Evolutionary conservation across 2,797 vertebrate genomes (phyloP).

Genomic region (Hoplostethus mediterraneus): DNA sequence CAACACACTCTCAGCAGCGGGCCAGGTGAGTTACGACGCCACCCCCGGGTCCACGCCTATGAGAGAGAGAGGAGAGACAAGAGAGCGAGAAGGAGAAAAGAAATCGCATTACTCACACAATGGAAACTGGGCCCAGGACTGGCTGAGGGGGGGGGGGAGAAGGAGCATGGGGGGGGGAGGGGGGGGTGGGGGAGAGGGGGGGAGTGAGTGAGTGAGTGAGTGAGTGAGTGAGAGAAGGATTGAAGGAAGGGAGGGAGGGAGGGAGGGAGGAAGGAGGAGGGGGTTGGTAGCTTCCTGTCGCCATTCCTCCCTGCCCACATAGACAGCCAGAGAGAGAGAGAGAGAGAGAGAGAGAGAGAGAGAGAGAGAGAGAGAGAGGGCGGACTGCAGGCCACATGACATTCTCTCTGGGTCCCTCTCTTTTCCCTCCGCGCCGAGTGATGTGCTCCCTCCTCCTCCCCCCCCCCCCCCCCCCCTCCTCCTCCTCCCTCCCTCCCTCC

Average conservation of each 20-base stretch:
- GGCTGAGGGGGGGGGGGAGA: slow-evolving; percentile 21
- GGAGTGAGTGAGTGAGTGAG: slow-evolving; percentile 37
- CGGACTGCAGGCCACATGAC: slow-evolving; percentile 88
- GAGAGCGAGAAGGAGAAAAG: background rate
- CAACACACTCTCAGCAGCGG: too few relatives aligned
- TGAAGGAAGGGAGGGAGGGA: slow-evolving; percentile 66
- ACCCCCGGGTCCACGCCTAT: too few relatives aligned
- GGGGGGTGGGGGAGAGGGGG: slow-evolving; percentile 21
- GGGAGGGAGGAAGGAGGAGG: slow-evolving; percentile 49
- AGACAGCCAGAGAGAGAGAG: slow-evolving; percentile 74
- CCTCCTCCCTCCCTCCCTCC: background rate
- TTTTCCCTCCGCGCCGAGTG: slow-evolving; percentile 74
- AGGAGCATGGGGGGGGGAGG: slow-evolving; percentile 41
- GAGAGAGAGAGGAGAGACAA: slow-evolving; percentile 41
- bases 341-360: slow-evolving; percentile 56
- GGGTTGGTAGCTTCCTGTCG: slow-evolving; percentile 81
- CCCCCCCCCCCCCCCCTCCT: slow-evolving; percentile 68
- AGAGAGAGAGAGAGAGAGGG: slow-evolving; percentile 69
- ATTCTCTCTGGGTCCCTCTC: slow-evolving; percentile 80
- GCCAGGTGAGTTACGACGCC: slow-evolving; percentile 71
- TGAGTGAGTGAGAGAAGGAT: slow-evolving; percentile 60
- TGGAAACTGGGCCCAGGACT: slow-evolving; percentile 42
- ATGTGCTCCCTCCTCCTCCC: slow-evolving; percentile 74
- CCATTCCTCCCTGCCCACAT: slow-evolving; percentile 88
- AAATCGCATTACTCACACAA: slow-evolving; percentile 43